A percentile compares a stretch with the other conserved stretches of the same genome.
phyloP scores from a whole-genome alignment of 2,888 invertebrate genomes.

The Tinea trinotella region DNA sequence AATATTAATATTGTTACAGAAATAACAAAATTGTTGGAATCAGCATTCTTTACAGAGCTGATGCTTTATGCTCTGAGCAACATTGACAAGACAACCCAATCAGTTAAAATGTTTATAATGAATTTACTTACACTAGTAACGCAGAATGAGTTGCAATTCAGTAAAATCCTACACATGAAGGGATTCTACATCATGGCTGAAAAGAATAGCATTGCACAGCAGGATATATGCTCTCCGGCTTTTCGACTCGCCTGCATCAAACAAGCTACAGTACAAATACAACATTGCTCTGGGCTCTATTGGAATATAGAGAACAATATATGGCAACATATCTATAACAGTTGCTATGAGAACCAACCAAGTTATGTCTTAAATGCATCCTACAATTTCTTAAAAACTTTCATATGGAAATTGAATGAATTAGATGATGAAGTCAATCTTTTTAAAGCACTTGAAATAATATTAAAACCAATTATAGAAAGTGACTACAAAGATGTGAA shows the following conservation, averaged over 20 bases:
- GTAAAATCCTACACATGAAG: conserved; percentile 28
- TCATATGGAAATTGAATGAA: conserved; percentile 32
- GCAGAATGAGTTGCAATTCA: conserved; percentile 35
- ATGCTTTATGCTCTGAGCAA: conserved; percentile 29
- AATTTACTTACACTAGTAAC: conserved; percentile 30
- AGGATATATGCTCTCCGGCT: conserved; percentile 5
- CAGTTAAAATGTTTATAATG: conserved; percentile 31
- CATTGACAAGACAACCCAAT: conserved; percentile 25
- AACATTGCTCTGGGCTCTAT: conserved; percentile 27
- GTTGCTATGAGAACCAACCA: conserved; percentile 24
- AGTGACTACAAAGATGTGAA: conserved; percentile 14
- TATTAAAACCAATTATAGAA: conserved; percentile 21
- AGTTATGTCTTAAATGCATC: conserved; percentile 25
- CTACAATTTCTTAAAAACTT: conserved; percentile 29
- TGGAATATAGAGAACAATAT: conserved; percentile 25
- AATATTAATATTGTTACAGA: neutral
- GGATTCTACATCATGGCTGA: conserved; percentile 22
- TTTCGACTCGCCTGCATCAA: conserved; percentile 17
- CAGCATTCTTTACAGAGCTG: conserved; percentile 34
- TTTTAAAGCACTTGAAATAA: conserved; percentile 27
- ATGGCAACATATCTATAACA: conserved; percentile 28
- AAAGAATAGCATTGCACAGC: neutral
- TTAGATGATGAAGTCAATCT: conserved; percentile 30
- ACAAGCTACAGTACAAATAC: conserved; percentile 11
- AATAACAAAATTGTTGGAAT: conserved; percentile 26